Base-by-base conservation (phyloP, 1,140 invertebrate species). In the Atta colombica region DNA sequence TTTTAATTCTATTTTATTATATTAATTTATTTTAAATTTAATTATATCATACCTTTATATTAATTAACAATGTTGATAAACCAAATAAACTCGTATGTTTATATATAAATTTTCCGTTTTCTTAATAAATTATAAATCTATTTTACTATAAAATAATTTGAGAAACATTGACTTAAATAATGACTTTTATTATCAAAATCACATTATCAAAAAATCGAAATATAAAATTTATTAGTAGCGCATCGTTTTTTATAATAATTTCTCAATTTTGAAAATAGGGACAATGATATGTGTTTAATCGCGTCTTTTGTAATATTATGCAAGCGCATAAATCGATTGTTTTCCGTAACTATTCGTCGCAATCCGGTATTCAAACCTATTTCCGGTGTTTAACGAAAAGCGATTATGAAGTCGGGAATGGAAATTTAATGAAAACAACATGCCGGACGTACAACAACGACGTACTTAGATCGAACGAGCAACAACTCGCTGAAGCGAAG, bases 381-480 rank as follows among this genome's bases (percentile, higher is more conserved):
- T 85, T 77, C 51, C 49, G 18, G 53, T 85, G 87, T 69, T 68
- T 66, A 63, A 51, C 35, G 49, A 28, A 45, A 61, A 58, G n/a
- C 18, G 58, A 49, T 60, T 71, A 81, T 5, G 60, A 78, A 63
- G 87, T 66, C 4, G 7, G 31, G 51, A 55, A 16, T 58, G 86
- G 55, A 60, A 49, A 53, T 86, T 89, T 89, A 68, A 86, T 86
- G 53, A 55, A 85, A 88, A 89, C 82, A 88, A 88, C 87, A 86
- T 25, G 28, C 21, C 14, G 31, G 51, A 58, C 10, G 39, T 45
- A 45, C 39, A 45, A 45, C 39, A 69, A 86, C 35, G 81, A 31
- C 66, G 87, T 35, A 63, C 69, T 88, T 86, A 66, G 88, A 14
- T 86, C 18, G 58, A 89, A 86, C 49, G 28, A 77, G 87, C 21